Conservation (phyloP, 2,113 vertebrate genomes). For the Chunga burmeisteri region DNA sequence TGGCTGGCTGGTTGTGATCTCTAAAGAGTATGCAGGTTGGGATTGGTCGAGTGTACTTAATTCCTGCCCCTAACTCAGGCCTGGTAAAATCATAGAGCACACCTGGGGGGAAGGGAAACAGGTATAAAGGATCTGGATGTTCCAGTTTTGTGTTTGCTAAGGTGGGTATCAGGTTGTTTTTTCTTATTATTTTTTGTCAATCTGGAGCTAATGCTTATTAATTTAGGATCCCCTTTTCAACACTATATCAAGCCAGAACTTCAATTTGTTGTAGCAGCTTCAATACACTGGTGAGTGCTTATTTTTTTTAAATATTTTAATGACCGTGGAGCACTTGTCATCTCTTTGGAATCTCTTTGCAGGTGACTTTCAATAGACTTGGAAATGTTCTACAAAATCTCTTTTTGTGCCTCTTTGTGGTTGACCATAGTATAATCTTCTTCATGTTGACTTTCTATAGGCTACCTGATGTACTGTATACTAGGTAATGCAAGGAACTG, state of each 20-base stretch:
- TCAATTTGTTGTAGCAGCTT: not conserved
- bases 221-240: not conserved
- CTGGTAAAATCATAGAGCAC: not conserved
- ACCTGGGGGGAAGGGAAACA: not conserved
- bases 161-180: not conserved
- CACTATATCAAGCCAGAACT: not conserved
- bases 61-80: not conserved
- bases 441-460: not conserved
- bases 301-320: not conserved
- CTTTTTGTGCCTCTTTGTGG: not conserved
- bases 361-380: not conserved
- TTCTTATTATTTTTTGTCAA: rapidly evolving
- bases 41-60: not conserved
- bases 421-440: not conserved
- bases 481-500: not conserved
- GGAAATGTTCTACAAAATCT: not conserved
- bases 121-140: not conserved
- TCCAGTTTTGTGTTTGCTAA: not conserved
- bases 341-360: not conserved
- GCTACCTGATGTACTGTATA: not conserved
- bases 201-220: not conserved
- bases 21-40: not conserved
- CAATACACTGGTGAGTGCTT: not conserved
- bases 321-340: rapidly evolving
- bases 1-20: not conserved